Conservation (phyloP, 2,113 vertebrate species). For the Sminthopsis crassicaudata region DNA sequence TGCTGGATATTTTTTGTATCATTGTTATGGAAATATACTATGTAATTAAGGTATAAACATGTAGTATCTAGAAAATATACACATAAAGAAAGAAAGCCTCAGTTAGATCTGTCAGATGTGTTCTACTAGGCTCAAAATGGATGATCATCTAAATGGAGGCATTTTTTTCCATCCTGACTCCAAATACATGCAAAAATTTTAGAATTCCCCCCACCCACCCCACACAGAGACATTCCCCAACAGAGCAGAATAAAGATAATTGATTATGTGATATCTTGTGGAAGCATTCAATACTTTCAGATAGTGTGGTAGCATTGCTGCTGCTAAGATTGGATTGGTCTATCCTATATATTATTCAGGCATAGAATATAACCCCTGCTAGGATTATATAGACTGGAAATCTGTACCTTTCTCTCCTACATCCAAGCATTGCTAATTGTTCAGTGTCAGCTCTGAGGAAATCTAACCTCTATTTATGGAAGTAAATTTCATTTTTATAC, state of each 20-base stretch:
- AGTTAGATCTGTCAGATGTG: neutral
- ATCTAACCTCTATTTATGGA: neutral
- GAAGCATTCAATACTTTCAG: neutral
- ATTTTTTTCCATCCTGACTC: too few relatives aligned
- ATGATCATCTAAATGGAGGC: neutral
- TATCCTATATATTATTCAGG: neutral
- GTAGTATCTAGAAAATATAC: neutral
- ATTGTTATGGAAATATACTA: neutral
- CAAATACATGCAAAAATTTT: neutral
- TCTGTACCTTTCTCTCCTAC: neutral
- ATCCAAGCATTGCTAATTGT: neutral
- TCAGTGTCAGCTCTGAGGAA: neutral
- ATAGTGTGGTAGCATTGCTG: neutral
- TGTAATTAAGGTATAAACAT: rapidly evolving
- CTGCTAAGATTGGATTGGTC: neutral
- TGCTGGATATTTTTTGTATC: neutral
- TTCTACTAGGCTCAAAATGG: neutral
- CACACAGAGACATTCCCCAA: too few relatives aligned
- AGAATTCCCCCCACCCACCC: neutral
- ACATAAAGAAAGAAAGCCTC: neutral
- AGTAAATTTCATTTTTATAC: neutral
- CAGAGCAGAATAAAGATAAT: neutral
- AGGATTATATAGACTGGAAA: neutral
- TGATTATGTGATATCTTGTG: neutral
- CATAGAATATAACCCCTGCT: neutral